Base-by-base conservation (phyloP, 2,113 vertebrate genomes). In the Clarias magur region DNA sequence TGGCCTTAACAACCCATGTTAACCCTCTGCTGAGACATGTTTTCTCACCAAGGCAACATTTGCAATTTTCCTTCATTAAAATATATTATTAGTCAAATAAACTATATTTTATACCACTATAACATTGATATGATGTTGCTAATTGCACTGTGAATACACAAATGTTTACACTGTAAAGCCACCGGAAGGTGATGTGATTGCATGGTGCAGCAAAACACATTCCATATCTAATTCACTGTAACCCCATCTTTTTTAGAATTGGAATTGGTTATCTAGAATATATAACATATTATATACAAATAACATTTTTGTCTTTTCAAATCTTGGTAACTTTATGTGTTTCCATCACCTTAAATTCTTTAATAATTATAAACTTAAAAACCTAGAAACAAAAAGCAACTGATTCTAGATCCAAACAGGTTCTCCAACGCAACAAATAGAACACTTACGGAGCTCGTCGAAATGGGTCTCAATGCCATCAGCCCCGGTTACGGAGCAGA, bases 401-500 rank as follows among this genome's bases (percentile, higher is more conserved):
- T 15, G 3, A 80, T 80, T 10, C 3, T 34, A 80, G 27, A 60
- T 59, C 30, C 27, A 73, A 62, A 4, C 30, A 48, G 3, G 62
- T 82, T 30, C 11, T 7, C 4, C 2, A 38, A n/a, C 0, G 48
- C 3, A 4, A 7, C 19, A 63, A 54, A 82, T 21, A 27, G 85
- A 48, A 83, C 57, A 95, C 98, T 97, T 95, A 99, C 98, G 96
- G 81, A 99, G 96, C 93, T 99, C 98, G 0, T 99, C 98, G 0
- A 99, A 99, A 91, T 99, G 98, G 0, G 98, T 99, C 93, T 99
- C 98, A 0, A 99, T 97, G 83, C 98, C 98, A 0, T 99, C 98
- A 0, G 95, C 95, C 27, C 97, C 97, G 0, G 98, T 97, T 84
- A 99, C 98, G 0, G 98, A 99, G 93, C 98, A 99, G 92, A 99